Conservation (phyloP, 1,140 invertebrate genomes). For the Zaprionus inermis region DNA sequence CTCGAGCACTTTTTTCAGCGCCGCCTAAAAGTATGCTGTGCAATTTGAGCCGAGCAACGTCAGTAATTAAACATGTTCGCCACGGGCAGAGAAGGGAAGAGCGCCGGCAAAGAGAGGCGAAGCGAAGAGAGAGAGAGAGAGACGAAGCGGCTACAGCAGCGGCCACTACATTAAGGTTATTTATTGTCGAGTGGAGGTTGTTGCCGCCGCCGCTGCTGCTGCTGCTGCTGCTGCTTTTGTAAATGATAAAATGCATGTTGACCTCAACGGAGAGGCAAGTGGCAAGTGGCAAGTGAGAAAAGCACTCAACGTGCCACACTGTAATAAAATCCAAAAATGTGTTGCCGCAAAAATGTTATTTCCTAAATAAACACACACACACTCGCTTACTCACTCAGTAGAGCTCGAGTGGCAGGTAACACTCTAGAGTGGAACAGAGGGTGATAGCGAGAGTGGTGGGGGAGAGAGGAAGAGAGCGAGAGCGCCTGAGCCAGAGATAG, state of each 20-base stretch:
- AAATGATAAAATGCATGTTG: constrained; percentile 82
- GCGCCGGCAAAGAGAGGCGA: not conserved
- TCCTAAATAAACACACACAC: constrained; percentile 74
- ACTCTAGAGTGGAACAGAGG: not conserved
- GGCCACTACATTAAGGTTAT: constrained; percentile 78
- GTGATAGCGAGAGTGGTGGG: constrained; percentile 11
- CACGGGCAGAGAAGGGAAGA: too few species aligned
- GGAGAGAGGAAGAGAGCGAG: constrained; percentile 2
- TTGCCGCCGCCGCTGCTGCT: constrained; percentile 7
- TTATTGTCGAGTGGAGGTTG: constrained; percentile 63
- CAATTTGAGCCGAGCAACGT: constrained; percentile 32
- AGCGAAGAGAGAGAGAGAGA: not conserved
- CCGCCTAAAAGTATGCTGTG: constrained; percentile 77
- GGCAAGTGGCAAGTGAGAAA: constrained; percentile 33
- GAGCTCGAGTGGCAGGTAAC: constrained; percentile 38
- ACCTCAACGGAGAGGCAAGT: constrained; percentile 54
- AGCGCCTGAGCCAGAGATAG: constrained; percentile 47
- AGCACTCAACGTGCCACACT: constrained; percentile 64
- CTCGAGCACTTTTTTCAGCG: constrained; percentile 76
- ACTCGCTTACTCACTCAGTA: constrained; percentile 2
- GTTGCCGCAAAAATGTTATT: constrained; percentile 82
- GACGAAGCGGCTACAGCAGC: constrained; percentile 23
- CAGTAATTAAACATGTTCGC: constrained; percentile 72
- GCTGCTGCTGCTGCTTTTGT: constrained; percentile 47
- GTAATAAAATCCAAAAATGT: constrained; percentile 83